Evolutionary conservation across 2,113 vertebrate species (phyloP).

Genomic region (Ceyx cyanopectus): DNA sequence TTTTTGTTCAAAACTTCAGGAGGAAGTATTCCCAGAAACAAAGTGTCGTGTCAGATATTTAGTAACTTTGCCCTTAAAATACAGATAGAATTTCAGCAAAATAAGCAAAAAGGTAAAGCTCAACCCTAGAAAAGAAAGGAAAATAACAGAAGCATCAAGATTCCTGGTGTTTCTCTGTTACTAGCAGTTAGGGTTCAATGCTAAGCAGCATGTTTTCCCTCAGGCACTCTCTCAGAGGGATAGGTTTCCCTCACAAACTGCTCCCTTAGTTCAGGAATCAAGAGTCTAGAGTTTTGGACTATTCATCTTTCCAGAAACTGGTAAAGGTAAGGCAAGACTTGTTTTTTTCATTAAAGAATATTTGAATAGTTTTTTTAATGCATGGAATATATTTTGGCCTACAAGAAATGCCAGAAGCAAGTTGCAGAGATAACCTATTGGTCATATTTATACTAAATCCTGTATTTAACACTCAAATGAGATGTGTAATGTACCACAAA

Average conservation of each 20-base stretch:
- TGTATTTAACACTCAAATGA: neutral
- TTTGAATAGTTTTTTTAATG: neutral
- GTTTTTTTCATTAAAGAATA: neutral
- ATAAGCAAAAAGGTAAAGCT: neutral
- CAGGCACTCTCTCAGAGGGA: neutral
- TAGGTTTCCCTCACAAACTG: neutral
- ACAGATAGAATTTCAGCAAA: neutral
- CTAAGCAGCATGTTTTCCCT: neutral
- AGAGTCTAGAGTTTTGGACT: neutral
- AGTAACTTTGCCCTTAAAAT: neutral
- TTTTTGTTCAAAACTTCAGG: neutral
- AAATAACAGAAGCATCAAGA: neutral
- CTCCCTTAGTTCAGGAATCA: neutral
- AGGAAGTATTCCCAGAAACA: neutral
- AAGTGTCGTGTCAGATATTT: neutral
- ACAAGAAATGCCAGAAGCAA: neutral
- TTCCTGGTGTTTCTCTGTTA: neutral
- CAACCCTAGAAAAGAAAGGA: neutral
- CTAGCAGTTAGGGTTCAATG: neutral
- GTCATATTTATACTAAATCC: neutral
- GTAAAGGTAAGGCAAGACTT: neutral
- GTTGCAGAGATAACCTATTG: neutral
- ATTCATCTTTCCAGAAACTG: neutral
- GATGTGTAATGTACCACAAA: neutral
- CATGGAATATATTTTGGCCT: neutral